Evolutionary conservation across 2,113 vertebrate species (phyloP).

Genomic region (Artemisiospiza belli): DNA sequence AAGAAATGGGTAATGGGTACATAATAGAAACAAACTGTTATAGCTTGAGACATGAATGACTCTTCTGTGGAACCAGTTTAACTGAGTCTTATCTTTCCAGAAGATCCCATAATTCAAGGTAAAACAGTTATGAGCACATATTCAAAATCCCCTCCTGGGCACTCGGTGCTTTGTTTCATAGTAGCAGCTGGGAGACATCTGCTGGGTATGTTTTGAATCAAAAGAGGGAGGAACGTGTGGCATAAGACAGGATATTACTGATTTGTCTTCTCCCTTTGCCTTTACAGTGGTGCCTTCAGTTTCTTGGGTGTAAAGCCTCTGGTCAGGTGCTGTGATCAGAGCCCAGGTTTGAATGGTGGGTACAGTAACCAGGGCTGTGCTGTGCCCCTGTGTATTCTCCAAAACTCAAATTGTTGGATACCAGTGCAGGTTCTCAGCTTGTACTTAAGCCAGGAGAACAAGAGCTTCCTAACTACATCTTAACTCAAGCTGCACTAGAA

Average conservation of each 20-base stretch:
- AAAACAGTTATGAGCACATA: background rate
- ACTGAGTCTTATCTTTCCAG: background rate
- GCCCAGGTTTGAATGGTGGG: background rate
- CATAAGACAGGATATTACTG: background rate
- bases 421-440: background rate
- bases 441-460: background rate
- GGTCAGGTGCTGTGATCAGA: background rate
- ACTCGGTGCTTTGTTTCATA: background rate
- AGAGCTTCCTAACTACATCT: background rate
- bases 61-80: background rate
- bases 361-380: background rate
- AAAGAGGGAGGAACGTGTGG: background rate
- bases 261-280: background rate
- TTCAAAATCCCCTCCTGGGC: background rate
- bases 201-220: background rate
- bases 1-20: background rate
- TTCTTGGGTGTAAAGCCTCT: background rate
- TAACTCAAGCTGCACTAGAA: background rate
- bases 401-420: background rate
- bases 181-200: background rate
- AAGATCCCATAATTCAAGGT: background rate
- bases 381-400: background rate
- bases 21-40: background rate
- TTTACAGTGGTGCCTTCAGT: constrained; percentile 45
- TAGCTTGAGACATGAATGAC: background rate